phyloP scores from a whole-genome alignment of 2,888 invertebrate genomes.

The Pristionchus japonicus region DNA sequence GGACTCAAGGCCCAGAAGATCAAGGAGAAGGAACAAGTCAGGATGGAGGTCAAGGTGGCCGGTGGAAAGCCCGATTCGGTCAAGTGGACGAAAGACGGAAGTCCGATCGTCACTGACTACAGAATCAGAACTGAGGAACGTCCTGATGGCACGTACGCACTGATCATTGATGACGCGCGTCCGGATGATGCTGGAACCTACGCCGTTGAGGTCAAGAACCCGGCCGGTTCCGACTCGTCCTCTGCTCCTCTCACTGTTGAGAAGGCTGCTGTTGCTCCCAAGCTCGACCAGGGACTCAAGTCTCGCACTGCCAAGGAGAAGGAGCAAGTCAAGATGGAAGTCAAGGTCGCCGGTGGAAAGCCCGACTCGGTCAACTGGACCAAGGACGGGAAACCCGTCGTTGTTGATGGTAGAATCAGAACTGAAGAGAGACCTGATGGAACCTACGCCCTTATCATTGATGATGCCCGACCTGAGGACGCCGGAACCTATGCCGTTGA shows the following conservation, averaged over 20 bases:
- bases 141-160: slow-evolving; percentile 80
- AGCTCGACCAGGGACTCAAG: slow-evolving; percentile 84
- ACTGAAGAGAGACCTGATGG: slow-evolving; percentile 80
- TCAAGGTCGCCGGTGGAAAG: slow-evolving; percentile 85
- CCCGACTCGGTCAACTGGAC: slow-evolving; percentile 87
- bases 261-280: slow-evolving; percentile 49
- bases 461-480: slow-evolving; percentile 55
- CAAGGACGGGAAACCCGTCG: slow-evolving; percentile 81
- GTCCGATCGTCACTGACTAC: slow-evolving; percentile 61
- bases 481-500: slow-evolving; percentile 62
- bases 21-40: slow-evolving; percentile 87
- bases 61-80: slow-evolving; percentile 81
- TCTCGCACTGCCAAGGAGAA: slow-evolving; percentile 84
- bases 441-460: slow-evolving; percentile 56
- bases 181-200: slow-evolving; percentile 61
- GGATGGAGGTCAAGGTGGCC: slow-evolving; percentile 87
- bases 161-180: slow-evolving; percentile 58
- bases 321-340: slow-evolving; percentile 85
- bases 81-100: slow-evolving; percentile 91
- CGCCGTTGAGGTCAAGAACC: slow-evolving; percentile 59
- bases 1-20: slow-evolving; percentile 81
- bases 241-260: slow-evolving; percentile 53
- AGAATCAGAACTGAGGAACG: slow-evolving; percentile 56
- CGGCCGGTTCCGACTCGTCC: slow-evolving; percentile 60
- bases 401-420: slow-evolving; percentile 77